These are phyloP conservation scores for Hemicordylus capensis DNA, from an alignment of 2,113 vertebrate species.

Conservation along the genomic window DNA sequence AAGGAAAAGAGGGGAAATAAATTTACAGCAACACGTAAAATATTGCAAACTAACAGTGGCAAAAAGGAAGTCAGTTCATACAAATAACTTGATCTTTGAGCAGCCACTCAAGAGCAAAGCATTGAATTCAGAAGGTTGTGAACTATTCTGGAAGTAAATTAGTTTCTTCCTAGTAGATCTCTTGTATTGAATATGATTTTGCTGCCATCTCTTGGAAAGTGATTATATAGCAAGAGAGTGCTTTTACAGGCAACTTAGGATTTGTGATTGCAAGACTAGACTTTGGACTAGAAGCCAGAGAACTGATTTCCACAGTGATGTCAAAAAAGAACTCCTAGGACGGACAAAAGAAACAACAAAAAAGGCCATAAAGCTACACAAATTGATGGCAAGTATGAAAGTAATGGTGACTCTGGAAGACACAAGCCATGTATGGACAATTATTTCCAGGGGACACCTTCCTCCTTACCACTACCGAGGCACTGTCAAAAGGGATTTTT, in stretches of 20 bases:
- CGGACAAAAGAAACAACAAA: not conserved
- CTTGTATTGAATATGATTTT: slow-evolving; percentile 30
- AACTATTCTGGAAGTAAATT: not conserved
- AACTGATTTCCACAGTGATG: not conserved
- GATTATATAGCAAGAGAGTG: not conserved
- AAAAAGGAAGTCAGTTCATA: not conserved
- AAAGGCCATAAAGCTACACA: not conserved
- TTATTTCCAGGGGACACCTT: not conserved
- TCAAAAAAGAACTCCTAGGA: not conserved
- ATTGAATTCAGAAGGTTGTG: not conserved
- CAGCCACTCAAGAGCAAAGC: not conserved
- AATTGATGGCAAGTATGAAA: not conserved
- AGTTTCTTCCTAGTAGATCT: rapidly evolving
- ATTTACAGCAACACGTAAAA: not conserved
- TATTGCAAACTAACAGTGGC: not conserved
- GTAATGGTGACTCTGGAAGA: not conserved
- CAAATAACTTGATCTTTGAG: not conserved
- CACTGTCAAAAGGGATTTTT: too few species aligned
- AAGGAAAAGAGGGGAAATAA: not conserved
- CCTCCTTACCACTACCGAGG: not conserved
- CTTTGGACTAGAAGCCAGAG: slow-evolving; percentile 15
- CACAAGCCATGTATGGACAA: not conserved
- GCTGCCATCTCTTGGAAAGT: slow-evolving; percentile 72
- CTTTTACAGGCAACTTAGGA: rapidly evolving
- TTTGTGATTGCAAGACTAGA: not conserved